Base-by-base conservation (phyloP, 2,797 vertebrate species). In the Danionella dracula region DNA sequence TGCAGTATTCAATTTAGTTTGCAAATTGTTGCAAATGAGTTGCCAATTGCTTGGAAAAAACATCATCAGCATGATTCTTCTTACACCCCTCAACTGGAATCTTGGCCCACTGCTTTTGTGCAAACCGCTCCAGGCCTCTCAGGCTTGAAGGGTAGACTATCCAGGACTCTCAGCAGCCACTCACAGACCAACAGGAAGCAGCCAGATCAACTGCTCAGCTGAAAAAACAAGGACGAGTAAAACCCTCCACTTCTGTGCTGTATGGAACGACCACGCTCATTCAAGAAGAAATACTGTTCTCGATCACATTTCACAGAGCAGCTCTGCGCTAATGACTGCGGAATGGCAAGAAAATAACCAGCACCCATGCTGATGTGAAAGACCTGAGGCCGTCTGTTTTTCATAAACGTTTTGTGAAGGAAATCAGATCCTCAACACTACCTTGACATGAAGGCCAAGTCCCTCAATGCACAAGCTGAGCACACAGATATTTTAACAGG, bases 341-440 rank as follows among this genome's bases (percentile, higher is more conserved):
- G 72, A 76, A 79, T 59, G 58, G 54, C 38, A 65, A 82, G 80
- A 87, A 79, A 82, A 86, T 79, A 85, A 84, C 73, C 73, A 76
- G 65, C 70, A 75, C 77, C 79, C 74, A 57, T 76, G 84, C 78
- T 86, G 82, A 80, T 71, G 54, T 69, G 49, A 72, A 78, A 75
- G 76, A 75, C 85, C 80, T 81, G 60, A 77, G 75, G 76, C 69
- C 20, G 83, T 85, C 87, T 89, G 87, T 82, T 88, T 88, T 86
- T 84, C 83, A 85, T 88, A 80, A 86, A 80, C 75, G 76, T 85
- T 85, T 84, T 5, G 79, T 79, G 80, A 82, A 84, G 83, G 84
- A 86, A 87, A 89, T 86, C 80, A 81, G 77, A 87, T 84, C 79
- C 75, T 59, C 9, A 38, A 79, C 79, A 63, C 63, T 62, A 68